phyloP scores from a whole-genome alignment of 2,888 invertebrate species.

The Dione juno region DNA sequence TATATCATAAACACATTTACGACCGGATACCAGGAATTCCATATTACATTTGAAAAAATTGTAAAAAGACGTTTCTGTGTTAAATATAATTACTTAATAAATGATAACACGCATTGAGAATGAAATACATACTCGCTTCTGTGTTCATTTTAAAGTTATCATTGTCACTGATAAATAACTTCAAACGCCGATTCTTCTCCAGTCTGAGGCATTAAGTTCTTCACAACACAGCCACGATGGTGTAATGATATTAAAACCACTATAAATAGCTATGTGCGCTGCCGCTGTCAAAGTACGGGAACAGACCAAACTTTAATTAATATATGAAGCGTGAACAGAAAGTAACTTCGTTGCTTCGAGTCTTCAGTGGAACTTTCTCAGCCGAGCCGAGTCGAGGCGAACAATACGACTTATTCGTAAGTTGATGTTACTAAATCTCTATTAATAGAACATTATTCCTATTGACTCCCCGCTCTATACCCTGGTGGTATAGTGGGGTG shows the following conservation, averaged over 20 bases:
- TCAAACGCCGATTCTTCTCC: no score
- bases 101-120: no score
- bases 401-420: conserved; percentile 9
- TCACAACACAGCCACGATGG: background rate
- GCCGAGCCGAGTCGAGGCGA: conserved; percentile 4
- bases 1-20: no score
- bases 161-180: no score
- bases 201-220: background rate
- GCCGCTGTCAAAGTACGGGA: conserved; percentile 1
- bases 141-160: no score
- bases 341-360: conserved; percentile 12
- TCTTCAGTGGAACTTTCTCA: conserved; percentile 1
- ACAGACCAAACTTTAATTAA: conserved; percentile 19
- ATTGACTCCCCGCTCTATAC: no score
- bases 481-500: no score
- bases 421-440: conserved; percentile 5
- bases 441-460: conserved; percentile 8
- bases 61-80: no score
- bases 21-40: no score
- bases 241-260: background rate
- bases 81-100: no score
- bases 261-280: background rate
- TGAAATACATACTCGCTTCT: no score
- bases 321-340: conserved; percentile 23
- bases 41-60: no score